Percentiles rank a stretch among this genome's conserved stretches.
These are phyloP conservation scores for Rotaria sp. DNA, from an alignment of 2,888 invertebrate genomes.

Conservation along the genomic window DNA sequence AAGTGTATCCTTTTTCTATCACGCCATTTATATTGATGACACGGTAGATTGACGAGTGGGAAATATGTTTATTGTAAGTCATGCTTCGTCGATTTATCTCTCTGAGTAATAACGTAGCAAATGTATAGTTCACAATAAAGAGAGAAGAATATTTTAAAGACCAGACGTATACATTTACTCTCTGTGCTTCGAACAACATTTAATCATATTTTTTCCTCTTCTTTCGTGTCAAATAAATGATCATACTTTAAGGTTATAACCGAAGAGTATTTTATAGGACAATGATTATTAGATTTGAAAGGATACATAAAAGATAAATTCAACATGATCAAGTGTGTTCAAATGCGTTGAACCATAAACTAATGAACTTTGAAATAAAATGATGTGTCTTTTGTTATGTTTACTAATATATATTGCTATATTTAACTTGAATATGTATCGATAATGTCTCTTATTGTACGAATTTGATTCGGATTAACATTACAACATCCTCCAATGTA, in stretches of 20 bases:
- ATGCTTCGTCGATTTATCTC: neutral
- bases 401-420: neutral
- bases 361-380: neutral
- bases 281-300: neutral
- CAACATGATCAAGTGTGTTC: neutral
- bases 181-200: neutral
- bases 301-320: neutral
- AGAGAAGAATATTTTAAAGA: too few relatives aligned
- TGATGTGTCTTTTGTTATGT: neutral
- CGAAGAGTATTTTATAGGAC: neutral
- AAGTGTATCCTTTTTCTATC: too few relatives aligned
- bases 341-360: neutral
- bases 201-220: neutral
- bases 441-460: constrained; percentile 25
- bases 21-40: too few relatives aligned
- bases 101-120: neutral
- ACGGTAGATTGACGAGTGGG: neutral
- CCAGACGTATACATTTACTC: neutral
- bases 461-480: constrained; percentile 72
- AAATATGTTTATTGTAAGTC: neutral
- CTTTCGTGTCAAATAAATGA: neutral
- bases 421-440: neutral
- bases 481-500: constrained; percentile 87
- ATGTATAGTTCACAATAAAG: neutral
- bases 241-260: neutral